Base-by-base conservation (phyloP, 2,888 invertebrate genomes). In the Campoplex nolae region DNA sequence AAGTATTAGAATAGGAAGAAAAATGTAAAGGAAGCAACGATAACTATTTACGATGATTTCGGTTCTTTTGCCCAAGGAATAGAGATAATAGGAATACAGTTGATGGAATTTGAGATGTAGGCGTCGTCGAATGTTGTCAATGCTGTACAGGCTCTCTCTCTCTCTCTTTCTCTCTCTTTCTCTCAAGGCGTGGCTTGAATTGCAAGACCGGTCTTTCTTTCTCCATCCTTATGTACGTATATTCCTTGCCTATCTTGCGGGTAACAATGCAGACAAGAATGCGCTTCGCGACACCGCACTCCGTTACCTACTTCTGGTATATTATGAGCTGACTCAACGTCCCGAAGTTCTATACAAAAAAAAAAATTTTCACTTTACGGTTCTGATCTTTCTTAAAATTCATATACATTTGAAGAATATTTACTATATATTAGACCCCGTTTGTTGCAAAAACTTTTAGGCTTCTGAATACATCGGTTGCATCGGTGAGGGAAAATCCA, bases 221-320 rank as follows among this genome's bases (percentile, higher is more conserved):
- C 74, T 73, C 23, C 76, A 16, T 54, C 42, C 68, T n/a, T 68
- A 70, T 48, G 38, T 32, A 45, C 48, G 62, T 45, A 76, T 58
- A 58, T 77, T 56, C 70, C 42, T 80, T 79, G 75, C 76, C 76
- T 86, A 86, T 80, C 83, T 73, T 48, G 58, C 62, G 71, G 51
- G 38, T 76, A 84, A 87, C 81, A 84, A 87, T 84, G 84, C 86
- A 81, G 74, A 45, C 78, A 67, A 82, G 84, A 84, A 87, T 86
- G 77, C 78, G 67, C 80, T 68, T 76, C 68, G 51, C 75, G 84
- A 80, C 70, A 84, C 45, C 62, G 70, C 68, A 58, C 70, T 71
- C 45, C 51, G 38, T 81, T 74, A 65, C 77, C 76, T 77, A 73
- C 67, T 54, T 84, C 58, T 78, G n/a, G 13, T 67, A 32, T 83